Conservation (phyloP, 2,113 vertebrate genomes). For the Ptyas mucosa region DNA sequence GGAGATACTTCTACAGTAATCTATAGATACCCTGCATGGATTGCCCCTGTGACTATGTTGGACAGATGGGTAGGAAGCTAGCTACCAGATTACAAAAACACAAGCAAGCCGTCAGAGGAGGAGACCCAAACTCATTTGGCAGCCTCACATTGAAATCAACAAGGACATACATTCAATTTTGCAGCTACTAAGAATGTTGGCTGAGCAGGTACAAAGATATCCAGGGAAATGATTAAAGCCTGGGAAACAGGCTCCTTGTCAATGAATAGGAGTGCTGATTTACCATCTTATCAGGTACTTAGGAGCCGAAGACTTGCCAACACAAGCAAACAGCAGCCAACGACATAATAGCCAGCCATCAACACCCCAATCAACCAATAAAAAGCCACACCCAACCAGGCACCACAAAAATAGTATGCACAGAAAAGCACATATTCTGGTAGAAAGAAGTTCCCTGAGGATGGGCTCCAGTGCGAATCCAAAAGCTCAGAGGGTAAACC, state of each 20-base stretch:
- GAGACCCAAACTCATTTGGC: neutral
- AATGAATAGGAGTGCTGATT: neutral
- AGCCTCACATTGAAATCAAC: neutral
- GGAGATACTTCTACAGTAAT: neutral
- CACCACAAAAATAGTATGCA: too few relatives aligned
- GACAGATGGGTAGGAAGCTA: neutral
- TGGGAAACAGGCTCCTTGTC: neutral
- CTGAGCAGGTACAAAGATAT: neutral
- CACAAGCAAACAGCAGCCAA: too few relatives aligned
- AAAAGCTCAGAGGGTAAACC: too few relatives aligned
- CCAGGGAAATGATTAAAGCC: neutral
- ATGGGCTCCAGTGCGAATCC: too few relatives aligned
- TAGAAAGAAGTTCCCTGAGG: too few relatives aligned
- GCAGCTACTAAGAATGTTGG: neutral
- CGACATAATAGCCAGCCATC: too few relatives aligned
- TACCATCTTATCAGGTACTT: neutral
- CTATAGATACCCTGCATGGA: neutral
- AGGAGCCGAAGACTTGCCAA: too few relatives aligned
- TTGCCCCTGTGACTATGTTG: neutral
- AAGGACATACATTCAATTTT: neutral
- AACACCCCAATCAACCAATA: too few relatives aligned
- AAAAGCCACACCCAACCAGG: too few relatives aligned
- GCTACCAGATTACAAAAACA: neutral
- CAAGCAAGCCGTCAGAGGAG: neutral
- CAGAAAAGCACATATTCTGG: too few relatives aligned